Evolutionary conservation across 1,140 invertebrate genomes (phyloP), one percentile per base, ranked within the genome.

Genomic region (Orchesella cincta): DNA sequence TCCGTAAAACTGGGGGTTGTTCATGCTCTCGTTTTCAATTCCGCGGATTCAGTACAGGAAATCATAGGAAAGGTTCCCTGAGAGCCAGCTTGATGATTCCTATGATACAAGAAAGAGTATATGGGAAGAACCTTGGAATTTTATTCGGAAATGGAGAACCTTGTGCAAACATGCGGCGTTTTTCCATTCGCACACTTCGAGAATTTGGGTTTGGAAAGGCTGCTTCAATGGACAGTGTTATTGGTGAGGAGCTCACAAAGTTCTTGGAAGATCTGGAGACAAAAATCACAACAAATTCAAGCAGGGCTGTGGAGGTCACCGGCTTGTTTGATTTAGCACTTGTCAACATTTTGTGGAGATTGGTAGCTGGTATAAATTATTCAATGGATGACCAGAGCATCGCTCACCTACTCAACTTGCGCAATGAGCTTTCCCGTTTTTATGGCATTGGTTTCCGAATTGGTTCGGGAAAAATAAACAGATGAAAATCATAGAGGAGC

Each of bases 321-420:
- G 62, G 31, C 62, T 76, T 87, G 1, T 85, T 85, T 3, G 79
- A 83, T 0, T 39, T 85, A 0, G 83, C 87, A 1, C 83, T 87
- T 18, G 46, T 88, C 5, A 88, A 87, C 76, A 84, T 85, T 73
- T 79, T 88, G 0, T 88, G 88, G 88, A 83, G 83, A 74, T 78
- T 88, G 20, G 78, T 87, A 16, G 83, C 84, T 46, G 85, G 86
- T 0, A 90, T 88, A 81, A 85, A 90, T 81, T 90, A 86, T 71
- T 83, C 83, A 0, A 83, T 85, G 70, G 77, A 84, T 23, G 84
- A 87, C 71, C 81, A 81, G 0, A n/a, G 75, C 34, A 51, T 83
- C 1, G 0, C 14, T 2, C 39, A 57, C 28, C 64, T 79, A 18
- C 33, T 52, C n/a, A 52, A 52, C n/a, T 35, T 23, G 39, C 74